Evolutionary conservation across 1,140 invertebrate genomes (phyloP).

Genomic region (Rhagoletis zephyria): DNA sequence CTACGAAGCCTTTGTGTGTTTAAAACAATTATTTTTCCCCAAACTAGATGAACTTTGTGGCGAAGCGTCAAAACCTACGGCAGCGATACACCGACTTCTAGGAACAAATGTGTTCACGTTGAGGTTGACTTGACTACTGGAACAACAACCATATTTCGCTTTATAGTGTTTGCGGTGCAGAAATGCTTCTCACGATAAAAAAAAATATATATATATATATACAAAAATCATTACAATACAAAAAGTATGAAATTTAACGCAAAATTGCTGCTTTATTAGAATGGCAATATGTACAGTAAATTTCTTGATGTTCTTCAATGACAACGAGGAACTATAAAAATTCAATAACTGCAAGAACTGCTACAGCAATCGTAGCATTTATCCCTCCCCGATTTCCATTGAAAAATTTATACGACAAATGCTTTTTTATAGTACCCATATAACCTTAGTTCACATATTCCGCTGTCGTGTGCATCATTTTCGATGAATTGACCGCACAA

Average conservation of each 20-base stretch:
- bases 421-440: constrained; percentile 28
- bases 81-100: constrained; percentile 70
- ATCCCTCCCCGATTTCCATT: constrained; percentile 15
- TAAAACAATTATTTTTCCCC: neutral
- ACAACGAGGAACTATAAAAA: constrained; percentile 8
- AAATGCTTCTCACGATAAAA: constrained; percentile 40
- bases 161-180: constrained; percentile 46
- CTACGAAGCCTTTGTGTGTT: neutral
- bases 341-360: constrained; percentile 10
- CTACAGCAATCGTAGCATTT: neutral
- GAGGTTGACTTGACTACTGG: constrained; percentile 36
- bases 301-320: constrained; percentile 15
- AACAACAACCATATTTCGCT: constrained; percentile 29
- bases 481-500: neutral
- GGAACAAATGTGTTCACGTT: constrained; percentile 39
- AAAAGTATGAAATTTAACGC: constrained; percentile 37
- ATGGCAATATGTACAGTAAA: constrained; percentile 52
- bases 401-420: constrained; percentile 16
- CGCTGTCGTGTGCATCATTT: neutral
- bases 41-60: constrained; percentile 68
- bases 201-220: constrained; percentile 22
- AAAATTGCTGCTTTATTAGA: constrained; percentile 40
- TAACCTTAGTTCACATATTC: constrained; percentile 20
- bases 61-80: constrained; percentile 66
- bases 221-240: constrained; percentile 31